phyloP scores from a whole-genome alignment of 2,797 vertebrate genomes.

The Balearica regulorum region DNA sequence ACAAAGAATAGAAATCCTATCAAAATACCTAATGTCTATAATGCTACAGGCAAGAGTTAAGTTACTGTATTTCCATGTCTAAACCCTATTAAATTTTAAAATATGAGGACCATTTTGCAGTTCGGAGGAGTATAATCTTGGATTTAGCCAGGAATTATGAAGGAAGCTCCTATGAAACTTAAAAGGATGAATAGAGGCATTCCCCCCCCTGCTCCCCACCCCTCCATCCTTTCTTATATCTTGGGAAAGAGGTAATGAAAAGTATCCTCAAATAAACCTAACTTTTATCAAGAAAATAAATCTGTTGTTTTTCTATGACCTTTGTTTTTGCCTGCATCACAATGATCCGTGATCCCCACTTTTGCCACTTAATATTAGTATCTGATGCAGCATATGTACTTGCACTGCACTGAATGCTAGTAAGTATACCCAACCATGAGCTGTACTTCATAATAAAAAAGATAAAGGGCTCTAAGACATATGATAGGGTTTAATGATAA shows the following conservation, averaged over 20 bases:
- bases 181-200: background rate
- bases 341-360: fast-evolving
- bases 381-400: background rate
- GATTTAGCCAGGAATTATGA: background rate
- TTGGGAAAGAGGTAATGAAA: background rate
- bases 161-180: background rate
- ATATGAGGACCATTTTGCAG: background rate
- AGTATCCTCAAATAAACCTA: background rate
- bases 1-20: background rate
- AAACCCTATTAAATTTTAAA: background rate
- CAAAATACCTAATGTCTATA: background rate
- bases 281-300: background rate
- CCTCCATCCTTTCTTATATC: background rate
- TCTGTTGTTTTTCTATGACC: background rate
- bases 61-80: background rate
- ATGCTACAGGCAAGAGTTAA: background rate
- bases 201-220: background rate
- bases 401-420: fast-evolving
- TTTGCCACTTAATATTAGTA: background rate
- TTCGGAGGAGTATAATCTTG: background rate
- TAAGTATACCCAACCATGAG: background rate
- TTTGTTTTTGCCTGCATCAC: background rate
- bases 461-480: background rate
- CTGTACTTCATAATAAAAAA: background rate
- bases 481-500: background rate